Conservation (phyloP, 2,797 vertebrate genomes). For the Xerus rutilus region DNA sequence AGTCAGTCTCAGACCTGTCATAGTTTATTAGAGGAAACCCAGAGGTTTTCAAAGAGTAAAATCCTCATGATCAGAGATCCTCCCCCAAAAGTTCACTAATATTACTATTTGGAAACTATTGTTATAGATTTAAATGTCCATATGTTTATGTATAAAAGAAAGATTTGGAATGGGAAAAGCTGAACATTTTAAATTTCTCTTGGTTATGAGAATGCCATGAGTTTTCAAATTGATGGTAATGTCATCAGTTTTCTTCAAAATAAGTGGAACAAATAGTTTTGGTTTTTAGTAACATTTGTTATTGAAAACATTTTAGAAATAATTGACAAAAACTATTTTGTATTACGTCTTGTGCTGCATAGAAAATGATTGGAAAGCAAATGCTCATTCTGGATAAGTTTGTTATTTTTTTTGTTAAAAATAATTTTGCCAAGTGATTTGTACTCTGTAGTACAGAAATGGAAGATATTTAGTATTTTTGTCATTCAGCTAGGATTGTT, state of each 20-base stretch:
- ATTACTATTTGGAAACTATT: neutral
- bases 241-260: constrained; percentile 24
- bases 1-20: neutral
- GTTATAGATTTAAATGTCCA: neutral
- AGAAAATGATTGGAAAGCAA: constrained; percentile 32
- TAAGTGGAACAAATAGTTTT: neutral
- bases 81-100: neutral
- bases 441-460: neutral
- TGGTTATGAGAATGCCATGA: neutral
- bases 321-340: neutral
- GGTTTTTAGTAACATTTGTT: constrained; percentile 37
- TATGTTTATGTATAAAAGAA: constrained; percentile 15
- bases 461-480: neutral
- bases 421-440: constrained; percentile 4
- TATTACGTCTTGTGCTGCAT: constrained; percentile 24
- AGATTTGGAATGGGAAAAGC: constrained; percentile 10
- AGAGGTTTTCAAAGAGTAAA: constrained; percentile 13
- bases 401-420: neutral
- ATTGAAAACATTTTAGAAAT: constrained; percentile 34
- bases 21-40: neutral
- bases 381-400: constrained; percentile 48
- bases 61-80: neutral
- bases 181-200: neutral
- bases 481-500: neutral
- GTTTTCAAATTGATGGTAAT: neutral